phyloP scores from a whole-genome alignment of 2,888 invertebrate species.

The Drepanosiphum platanoidis region DNA sequence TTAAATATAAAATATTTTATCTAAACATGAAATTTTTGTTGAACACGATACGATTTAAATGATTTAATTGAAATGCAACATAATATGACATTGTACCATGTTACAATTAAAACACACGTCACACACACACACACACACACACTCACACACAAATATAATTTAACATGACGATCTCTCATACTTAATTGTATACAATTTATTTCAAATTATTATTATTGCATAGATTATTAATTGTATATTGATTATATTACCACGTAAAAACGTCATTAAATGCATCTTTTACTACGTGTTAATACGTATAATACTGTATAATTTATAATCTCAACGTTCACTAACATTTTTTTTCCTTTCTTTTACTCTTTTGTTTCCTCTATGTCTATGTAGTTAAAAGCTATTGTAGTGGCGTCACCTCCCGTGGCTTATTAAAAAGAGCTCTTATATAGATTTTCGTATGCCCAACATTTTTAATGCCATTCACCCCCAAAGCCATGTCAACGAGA shows the following conservation, averaged over 20 bases:
- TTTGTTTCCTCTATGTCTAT: not conserved
- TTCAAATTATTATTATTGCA: no score
- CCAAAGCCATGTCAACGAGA: constrained; percentile 22
- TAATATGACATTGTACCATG: no score
- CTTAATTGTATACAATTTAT: no score
- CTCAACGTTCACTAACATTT: not conserved
- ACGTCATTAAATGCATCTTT: not conserved
- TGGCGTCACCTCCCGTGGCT: constrained; percentile 47
- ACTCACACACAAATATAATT: no score
- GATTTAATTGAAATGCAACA: no score
- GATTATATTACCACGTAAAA: not conserved
- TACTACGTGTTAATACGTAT: not conserved
- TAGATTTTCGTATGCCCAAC: constrained; percentile 23
- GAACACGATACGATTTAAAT: no score
- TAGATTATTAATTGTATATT: no score
- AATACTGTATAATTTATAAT: not conserved
- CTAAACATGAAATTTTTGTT: no score
- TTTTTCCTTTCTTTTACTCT: not conserved
- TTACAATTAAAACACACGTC: no score
- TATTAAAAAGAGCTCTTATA: constrained; percentile 32
- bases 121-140: no score
- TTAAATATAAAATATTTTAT: no score
- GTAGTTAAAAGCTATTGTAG: constrained; percentile 21
- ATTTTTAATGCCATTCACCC: constrained; percentile 3
- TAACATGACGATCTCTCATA: no score